phyloP scores from a whole-genome alignment of 2,797 vertebrate species.

The Mycteria americana region DNA sequence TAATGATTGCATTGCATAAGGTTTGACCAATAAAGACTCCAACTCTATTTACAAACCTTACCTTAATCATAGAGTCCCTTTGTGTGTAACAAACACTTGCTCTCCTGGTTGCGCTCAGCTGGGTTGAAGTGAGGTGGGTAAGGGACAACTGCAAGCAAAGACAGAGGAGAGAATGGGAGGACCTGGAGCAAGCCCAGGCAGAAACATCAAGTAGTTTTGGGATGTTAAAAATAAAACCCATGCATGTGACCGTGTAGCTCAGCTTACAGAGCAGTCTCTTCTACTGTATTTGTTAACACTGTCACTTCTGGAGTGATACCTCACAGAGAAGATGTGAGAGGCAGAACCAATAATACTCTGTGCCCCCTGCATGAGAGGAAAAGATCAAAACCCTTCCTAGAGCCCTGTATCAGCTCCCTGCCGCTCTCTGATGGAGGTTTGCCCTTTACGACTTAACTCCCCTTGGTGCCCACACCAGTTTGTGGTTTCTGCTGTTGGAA shows the following conservation, averaged over 20 bases:
- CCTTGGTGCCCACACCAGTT: background rate
- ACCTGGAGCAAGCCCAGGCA: conserved; percentile 56
- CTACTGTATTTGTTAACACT: conserved; percentile 59
- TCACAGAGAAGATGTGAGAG: background rate
- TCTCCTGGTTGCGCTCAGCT: conserved; percentile 5
- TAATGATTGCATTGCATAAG: background rate
- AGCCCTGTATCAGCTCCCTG: background rate
- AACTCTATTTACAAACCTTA: conserved; percentile 58
- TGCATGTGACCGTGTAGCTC: conserved; percentile 73
- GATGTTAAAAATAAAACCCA: conserved; percentile 81
- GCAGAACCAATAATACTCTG: background rate
- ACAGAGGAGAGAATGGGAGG: conserved; percentile 42
- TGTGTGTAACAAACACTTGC: conserved; percentile 15
- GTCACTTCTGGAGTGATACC: conserved; percentile 17
- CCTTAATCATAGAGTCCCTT: conserved; percentile 57
- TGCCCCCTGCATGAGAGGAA: background rate
- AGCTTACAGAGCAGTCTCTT: conserved; percentile 68
- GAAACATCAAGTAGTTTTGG: conserved; percentile 69
- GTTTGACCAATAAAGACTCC: background rate
- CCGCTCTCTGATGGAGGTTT: background rate
- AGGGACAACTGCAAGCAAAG: background rate
- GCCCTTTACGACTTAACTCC: background rate
- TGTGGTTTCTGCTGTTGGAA: background rate
- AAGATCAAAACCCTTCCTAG: background rate
- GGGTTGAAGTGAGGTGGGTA: background rate